Conservation (phyloP, 2,797 vertebrate genomes). For the Lophius americanus region DNA sequence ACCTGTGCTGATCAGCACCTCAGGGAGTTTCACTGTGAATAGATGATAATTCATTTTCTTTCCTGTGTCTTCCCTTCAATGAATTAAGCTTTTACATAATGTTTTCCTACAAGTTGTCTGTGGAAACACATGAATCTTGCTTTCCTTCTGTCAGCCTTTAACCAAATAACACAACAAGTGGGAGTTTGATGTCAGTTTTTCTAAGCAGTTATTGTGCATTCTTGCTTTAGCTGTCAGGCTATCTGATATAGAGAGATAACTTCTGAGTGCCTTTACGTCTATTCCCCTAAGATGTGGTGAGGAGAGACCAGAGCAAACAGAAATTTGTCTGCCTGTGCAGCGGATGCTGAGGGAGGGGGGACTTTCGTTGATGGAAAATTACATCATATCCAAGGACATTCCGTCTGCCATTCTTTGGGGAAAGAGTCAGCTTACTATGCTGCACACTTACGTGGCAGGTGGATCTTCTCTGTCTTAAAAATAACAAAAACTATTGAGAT, state of each 20-base stretch:
- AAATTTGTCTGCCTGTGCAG: slow-evolving; percentile 43
- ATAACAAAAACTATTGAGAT: not conserved
- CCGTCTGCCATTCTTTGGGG: slow-evolving; percentile 46
- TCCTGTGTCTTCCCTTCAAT: slow-evolving; percentile 3
- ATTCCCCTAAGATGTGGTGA: slow-evolving; percentile 40
- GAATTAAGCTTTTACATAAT: slow-evolving; percentile 8
- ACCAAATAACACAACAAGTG: slow-evolving; percentile 49
- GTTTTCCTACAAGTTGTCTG: slow-evolving; percentile 16
- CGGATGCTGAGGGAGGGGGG: slow-evolving; percentile 41
- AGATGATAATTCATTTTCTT: not conserved
- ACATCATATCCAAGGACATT: slow-evolving; percentile 47
- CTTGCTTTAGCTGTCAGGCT: slow-evolving; percentile 46
- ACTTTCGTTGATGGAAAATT: slow-evolving; percentile 31
- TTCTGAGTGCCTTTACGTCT: slow-evolving; percentile 48
- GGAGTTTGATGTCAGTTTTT: slow-evolving; percentile 55
- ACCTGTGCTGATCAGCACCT: not conserved
- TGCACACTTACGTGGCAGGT: slow-evolving; percentile 25
- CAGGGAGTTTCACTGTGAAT: not conserved
- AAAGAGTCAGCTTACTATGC: slow-evolving; percentile 17
- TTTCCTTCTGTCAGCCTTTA: slow-evolving; percentile 34
- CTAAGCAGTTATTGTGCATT: slow-evolving; percentile 35
- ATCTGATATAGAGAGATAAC: slow-evolving; percentile 43
- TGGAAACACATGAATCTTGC: slow-evolving; percentile 5
- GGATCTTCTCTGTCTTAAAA: slow-evolving; percentile 7
- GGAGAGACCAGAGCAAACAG: slow-evolving; percentile 56